Base-by-base conservation (phyloP, 2,888 invertebrate genomes). In the Orchestes rusci region DNA sequence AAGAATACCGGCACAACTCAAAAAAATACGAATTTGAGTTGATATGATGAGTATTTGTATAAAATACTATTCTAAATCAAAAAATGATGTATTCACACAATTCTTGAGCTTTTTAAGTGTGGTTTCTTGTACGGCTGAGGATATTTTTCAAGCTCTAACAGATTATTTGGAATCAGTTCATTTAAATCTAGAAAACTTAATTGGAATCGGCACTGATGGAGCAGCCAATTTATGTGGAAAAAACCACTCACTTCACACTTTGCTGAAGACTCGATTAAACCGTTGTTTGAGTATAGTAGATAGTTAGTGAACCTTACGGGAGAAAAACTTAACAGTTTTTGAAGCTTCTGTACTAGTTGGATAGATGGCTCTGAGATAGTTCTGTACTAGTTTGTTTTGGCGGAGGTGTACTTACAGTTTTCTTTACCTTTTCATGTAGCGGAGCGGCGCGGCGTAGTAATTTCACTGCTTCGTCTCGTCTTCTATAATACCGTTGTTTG, bases 21-120 rank as follows among this genome's bases (percentile, higher is more conserved):
- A n/a, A n/a, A n/a, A n/a, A n/a, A n/a, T n/a, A n/a, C n/a, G n/a
- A n/a, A n/a, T n/a, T n/a, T n/a, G n/a, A n/a, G n/a, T n/a, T n/a
- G n/a, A n/a, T n/a, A n/a, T 19, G 5, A 8, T 41, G 4, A 16
- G 34, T 27, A 34, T 41, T n/a, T 41, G 41, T 15, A 12, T 41
- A 10, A 16, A 16, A 31, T 34, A 29, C 30, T 34, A 28, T 39
- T 33, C 29, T 19, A 16, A 37, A 23, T 13, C 23, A 37, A 23
- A 36, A 37, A 30, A 32, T 23, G 16, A 28, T 27, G 28, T 41
- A 13, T 20, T 37, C 13, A 42, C 41, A 1, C 27, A 41, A 10
- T 46, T 42, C 28, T 28, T 42, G 1, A 16, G 10, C 4, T 31
- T 41, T 10, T 16, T 46, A 16, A 23, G 33, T 27, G 37, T 42